phyloP scores from a whole-genome alignment of 2,797 vertebrate species.

The Silurus lanzhouensis region DNA sequence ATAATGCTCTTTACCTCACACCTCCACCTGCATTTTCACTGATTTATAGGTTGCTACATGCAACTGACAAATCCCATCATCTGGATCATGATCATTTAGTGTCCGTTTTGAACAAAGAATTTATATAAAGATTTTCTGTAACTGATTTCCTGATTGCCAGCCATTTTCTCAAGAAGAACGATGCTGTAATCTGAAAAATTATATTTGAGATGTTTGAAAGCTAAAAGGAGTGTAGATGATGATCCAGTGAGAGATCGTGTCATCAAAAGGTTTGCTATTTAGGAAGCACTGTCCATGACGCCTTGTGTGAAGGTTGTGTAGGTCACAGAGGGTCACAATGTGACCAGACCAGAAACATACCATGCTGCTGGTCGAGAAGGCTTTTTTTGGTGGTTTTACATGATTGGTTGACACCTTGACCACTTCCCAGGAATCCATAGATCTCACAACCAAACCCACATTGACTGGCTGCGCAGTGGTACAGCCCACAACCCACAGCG shows the following conservation, averaged over 20 bases:
- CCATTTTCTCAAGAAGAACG: background rate
- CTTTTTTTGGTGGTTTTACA: constrained; percentile 90
- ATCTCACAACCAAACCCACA: constrained; percentile 85
- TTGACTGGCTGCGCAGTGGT: constrained; percentile 77
- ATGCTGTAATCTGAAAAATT: background rate
- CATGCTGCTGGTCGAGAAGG: constrained; percentile 91
- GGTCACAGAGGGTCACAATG: constrained; percentile 33
- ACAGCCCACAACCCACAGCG: constrained; percentile 51
- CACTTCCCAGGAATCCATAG: constrained; percentile 94
- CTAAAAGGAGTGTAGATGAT: background rate
- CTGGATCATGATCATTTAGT: background rate
- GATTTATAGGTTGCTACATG: background rate
- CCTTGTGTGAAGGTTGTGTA: background rate
- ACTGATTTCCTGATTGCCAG: too few relatives aligned
- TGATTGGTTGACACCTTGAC: constrained; percentile 83
- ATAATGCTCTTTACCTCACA: too few relatives aligned
- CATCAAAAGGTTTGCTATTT: background rate
- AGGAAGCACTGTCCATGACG: background rate
- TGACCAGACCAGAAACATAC: constrained; percentile 79
- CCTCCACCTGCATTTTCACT: too few relatives aligned
- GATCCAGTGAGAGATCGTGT: background rate
- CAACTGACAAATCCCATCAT: background rate
- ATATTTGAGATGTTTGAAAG: background rate
- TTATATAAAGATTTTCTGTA: too few relatives aligned
- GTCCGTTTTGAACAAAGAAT: background rate